A percentile compares a stretch with the other conserved stretches of the same genome.
phyloP scores from a whole-genome alignment of 2,113 vertebrate species.

The Falcunculus frontatus region DNA sequence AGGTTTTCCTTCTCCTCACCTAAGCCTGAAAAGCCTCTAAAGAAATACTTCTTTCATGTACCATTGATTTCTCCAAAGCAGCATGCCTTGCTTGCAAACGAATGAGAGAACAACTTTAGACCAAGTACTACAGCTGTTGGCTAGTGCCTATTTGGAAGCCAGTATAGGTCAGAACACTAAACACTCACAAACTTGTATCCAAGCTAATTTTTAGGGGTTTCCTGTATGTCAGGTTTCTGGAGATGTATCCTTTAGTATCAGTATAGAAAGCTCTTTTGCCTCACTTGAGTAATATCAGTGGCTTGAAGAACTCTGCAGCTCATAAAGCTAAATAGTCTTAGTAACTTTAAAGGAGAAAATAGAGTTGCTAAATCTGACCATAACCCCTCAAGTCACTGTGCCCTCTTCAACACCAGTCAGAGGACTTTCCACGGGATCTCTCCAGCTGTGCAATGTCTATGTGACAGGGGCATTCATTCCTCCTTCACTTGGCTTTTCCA shows the following conservation, averaged over 20 bases:
- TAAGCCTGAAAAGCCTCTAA: constrained; percentile 4
- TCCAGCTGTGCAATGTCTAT: not conserved
- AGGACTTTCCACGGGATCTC: not conserved
- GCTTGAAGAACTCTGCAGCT: not conserved
- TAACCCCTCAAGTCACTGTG: not conserved
- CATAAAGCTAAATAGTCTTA: not conserved
- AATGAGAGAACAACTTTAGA: not conserved
- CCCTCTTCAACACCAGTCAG: not conserved
- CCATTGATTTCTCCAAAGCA: not conserved
- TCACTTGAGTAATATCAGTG: not conserved
- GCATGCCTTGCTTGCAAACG: not conserved
- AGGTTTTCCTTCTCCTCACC: not conserved
- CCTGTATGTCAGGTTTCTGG: not conserved
- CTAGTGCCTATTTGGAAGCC: not conserved
- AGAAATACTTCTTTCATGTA: not conserved
- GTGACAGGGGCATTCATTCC: not conserved
- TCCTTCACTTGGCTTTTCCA: not conserved
- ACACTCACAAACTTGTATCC: not conserved
- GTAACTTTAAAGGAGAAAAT: not conserved
- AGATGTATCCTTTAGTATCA: not conserved
- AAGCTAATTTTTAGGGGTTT: not conserved
- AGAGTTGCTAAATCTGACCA: not conserved
- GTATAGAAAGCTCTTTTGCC: not conserved
- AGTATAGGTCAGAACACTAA: not conserved
- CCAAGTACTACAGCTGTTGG: not conserved